Base-by-base conservation (phyloP, 2,888 invertebrate genomes). In the Encarsia formosa region DNA sequence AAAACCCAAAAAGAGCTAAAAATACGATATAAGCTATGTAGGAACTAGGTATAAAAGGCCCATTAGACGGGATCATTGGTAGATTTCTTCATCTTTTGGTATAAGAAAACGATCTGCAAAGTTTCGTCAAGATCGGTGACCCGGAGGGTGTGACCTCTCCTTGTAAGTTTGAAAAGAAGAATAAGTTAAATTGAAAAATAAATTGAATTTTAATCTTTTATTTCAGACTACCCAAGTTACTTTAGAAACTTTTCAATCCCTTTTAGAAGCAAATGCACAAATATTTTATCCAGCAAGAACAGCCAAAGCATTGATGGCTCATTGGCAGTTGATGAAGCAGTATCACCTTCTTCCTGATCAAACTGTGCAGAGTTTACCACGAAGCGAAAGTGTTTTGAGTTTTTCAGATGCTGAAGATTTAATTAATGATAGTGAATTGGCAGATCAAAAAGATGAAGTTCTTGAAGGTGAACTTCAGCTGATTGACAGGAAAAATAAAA, bases 371-470 rank as follows among this genome's bases (percentile, higher is more conserved):
- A 79, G 81, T 34, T 64, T 81, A 51, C 78, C 81, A 9, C 79
- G 79, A 61, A 77, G 81, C 65, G 85, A 86, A 60, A 80, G 80
- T 61, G 80, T 86, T 6, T 67, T 86, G 57, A 84, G 83, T 58
- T 95, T 96, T 70, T 91, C 93, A 38, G 96, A 96, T 76, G 91
- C 91, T 3, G 96, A 97, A 74, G 94, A 95, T 56, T 79, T 86
- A 59, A 81, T 94, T 41, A 85, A 88, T 65, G 94, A 95, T 72
- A 79, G 85, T 5, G 93, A 95, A 63, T 72, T 94, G 39, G 80
- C 79, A 22, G 93, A 93, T 60, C 85, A 84, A 19, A 85, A 85
- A 56, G 93, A 94, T 75, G 91, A 91, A 67, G 79, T 81, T 1
- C 69, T 91, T 13, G 93, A 94, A 68, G 79, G 85, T 46, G 93